Percentiles rank a stretch among this genome's conserved stretches.
Evolutionary conservation across 2,888 invertebrate genomes (phyloP).

Genomic region (Diadromus collaris): DNA sequence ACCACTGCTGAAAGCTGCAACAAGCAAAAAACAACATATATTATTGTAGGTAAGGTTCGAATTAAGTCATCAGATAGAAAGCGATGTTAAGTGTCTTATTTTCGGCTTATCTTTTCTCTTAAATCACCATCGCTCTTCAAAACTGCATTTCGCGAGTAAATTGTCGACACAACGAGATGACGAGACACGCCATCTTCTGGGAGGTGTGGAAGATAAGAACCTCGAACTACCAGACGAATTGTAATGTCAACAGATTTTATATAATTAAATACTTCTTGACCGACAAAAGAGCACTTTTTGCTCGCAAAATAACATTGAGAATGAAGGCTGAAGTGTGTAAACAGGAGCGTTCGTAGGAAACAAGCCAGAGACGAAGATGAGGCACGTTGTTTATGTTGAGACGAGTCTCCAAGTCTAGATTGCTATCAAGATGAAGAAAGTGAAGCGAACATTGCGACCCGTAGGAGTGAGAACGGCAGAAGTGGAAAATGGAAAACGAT

Average conservation of each 20-base stretch:
- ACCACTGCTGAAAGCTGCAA: slow-evolving; percentile 93
- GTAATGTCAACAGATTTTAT: slow-evolving; percentile 23
- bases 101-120: neutral
- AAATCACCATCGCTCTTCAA: neutral
- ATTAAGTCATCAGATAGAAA: neutral
- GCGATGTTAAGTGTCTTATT: slow-evolving; percentile 1
- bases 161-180: neutral
- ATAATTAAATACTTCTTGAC: slow-evolving; percentile 17
- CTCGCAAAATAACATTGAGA: neutral
- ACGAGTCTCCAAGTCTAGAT: slow-evolving; percentile 39
- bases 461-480: neutral
- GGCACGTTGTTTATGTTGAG: slow-evolving; percentile 29
- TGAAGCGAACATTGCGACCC: neutral
- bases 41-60: neutral
- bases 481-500: slow-evolving; percentile 47
- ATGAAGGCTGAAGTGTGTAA: neutral
- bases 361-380: slow-evolving; percentile 24
- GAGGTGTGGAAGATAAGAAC: neutral
- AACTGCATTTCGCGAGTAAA: slow-evolving; percentile 21
- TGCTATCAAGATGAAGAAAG: neutral
- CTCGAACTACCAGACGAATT: neutral
- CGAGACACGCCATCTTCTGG: neutral
- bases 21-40: slow-evolving; percentile 1
- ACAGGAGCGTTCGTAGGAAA: neutral
- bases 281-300: neutral